phyloP scores from a whole-genome alignment of 1,140 invertebrate genomes.

The Diprion similis region DNA sequence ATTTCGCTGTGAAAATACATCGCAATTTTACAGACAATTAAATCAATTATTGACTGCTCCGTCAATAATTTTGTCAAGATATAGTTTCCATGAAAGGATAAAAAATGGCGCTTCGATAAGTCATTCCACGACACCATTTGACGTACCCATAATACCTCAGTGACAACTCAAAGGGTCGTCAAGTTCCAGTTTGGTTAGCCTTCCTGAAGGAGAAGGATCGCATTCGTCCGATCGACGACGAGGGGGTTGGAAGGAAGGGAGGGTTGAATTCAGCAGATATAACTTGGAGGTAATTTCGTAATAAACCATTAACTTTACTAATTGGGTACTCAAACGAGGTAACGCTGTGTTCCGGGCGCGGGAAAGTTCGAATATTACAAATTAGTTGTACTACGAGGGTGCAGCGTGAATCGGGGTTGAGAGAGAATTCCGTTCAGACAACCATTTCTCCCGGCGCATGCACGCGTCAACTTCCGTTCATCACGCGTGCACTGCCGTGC shows the following conservation, averaged over 20 bases:
- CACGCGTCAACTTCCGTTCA: not conserved
- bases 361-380: not conserved
- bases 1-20: no score
- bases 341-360: constrained; percentile 1
- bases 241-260: constrained; percentile 11
- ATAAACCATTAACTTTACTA: constrained; percentile 21
- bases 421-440: not conserved
- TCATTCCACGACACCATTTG: no score
- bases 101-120: no score
- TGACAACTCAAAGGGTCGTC: not conserved
- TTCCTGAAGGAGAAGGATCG: constrained; percentile 1
- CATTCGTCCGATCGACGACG: constrained; percentile 5
- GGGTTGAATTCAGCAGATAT: constrained; percentile 14
- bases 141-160: no score
- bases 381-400: not conserved
- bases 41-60: no score
- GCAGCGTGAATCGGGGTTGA: not conserved
- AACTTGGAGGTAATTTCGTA: constrained; percentile 14
- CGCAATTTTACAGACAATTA: no score
- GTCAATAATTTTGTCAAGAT: no score
- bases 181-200: constrained; percentile 13
- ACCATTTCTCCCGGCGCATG: not conserved
- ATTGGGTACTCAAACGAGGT: constrained; percentile 9
- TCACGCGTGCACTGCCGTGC: not conserved
- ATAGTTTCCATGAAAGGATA: no score